Evolutionary conservation across 2,113 vertebrate species (phyloP).

Genomic region (Syngnathus floridae): DNA sequence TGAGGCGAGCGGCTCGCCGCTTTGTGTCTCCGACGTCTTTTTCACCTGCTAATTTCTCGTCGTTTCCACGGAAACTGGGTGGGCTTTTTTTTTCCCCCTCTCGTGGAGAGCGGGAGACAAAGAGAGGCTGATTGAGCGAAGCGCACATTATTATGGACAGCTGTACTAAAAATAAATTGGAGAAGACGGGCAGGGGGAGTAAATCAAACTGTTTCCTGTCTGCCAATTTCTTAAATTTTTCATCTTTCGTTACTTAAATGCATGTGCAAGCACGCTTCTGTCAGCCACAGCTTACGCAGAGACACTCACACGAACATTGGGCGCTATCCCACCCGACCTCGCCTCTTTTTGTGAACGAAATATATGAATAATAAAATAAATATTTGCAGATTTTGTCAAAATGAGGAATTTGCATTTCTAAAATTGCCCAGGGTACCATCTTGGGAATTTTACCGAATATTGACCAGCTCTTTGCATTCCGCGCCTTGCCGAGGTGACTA

Average conservation of each 20-base stretch:
- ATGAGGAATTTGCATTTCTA: neutral
- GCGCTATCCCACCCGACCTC: too few relatives aligned
- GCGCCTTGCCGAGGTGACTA: neutral
- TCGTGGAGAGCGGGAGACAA: slow-evolving; percentile 14
- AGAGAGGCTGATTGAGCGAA: slow-evolving; percentile 66
- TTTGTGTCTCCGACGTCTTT: neutral
- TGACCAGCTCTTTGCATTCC: neutral
- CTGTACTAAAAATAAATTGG: neutral
- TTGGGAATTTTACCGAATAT: neutral
- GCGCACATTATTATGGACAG: slow-evolving; percentile 64
- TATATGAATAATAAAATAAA: too few relatives aligned
- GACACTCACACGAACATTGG: too few relatives aligned
- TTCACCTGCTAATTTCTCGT: neutral
- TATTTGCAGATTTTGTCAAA: too few relatives aligned
- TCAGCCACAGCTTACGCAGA: too few relatives aligned
- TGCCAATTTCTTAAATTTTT: too few relatives aligned
- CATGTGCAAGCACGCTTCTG: too few relatives aligned
- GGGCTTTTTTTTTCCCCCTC: neutral
- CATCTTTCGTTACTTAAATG: too few relatives aligned
- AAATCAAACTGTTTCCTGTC: neutral
- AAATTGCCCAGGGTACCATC: neutral
- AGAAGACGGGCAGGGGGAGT: neutral
- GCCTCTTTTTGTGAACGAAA: too few relatives aligned
- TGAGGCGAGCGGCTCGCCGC: neutral
- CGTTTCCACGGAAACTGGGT: neutral